Percentiles rank a stretch among this genome's conserved stretches.
Conservation (phyloP, 2,797 vertebrate genomes). For the Falco biarmicus region DNA sequence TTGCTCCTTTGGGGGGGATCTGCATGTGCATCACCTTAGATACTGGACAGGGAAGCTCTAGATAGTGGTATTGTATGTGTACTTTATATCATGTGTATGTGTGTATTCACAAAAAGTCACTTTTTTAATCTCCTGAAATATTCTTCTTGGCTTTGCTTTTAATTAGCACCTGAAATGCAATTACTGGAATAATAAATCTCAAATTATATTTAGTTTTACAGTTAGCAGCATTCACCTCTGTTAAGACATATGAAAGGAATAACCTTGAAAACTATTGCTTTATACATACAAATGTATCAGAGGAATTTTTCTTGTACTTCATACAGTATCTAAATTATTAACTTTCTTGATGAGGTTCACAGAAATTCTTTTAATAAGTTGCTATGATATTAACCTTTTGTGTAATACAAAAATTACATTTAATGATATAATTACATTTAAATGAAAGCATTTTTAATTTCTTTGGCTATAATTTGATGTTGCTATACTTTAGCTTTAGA, state of each 20-base stretch:
- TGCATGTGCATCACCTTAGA: neutral
- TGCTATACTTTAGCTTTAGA: neutral
- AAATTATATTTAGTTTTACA: constrained; percentile 49
- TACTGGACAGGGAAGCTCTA: neutral
- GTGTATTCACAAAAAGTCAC: neutral
- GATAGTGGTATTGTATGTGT: neutral
- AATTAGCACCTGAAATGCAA: constrained; percentile 53
- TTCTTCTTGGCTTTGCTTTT: constrained; percentile 47
- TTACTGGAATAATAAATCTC: constrained; percentile 65
- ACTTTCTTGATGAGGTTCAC: constrained; percentile 49
- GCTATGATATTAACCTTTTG: constrained; percentile 57
- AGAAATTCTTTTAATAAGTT: constrained; percentile 36
- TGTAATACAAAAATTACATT: constrained; percentile 34
- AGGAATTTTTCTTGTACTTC: constrained; percentile 22
- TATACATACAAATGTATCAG: constrained; percentile 6
- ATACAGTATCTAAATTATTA: constrained; percentile 59
- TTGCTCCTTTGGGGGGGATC: accelerated
- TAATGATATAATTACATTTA: constrained; percentile 42
- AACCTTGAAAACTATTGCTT: constrained; percentile 58
- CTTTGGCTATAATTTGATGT: constrained; percentile 3
- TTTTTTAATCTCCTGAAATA: constrained; percentile 18
- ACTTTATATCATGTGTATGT: neutral
- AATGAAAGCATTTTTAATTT: neutral
- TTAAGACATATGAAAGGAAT: constrained; percentile 60
- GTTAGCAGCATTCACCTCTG: constrained; percentile 56